A percentile compares a stretch with the other conserved stretches of the same genome.
phyloP scores from a whole-genome alignment of 2,888 invertebrate species.

The Pachydiplax longipennis region DNA sequence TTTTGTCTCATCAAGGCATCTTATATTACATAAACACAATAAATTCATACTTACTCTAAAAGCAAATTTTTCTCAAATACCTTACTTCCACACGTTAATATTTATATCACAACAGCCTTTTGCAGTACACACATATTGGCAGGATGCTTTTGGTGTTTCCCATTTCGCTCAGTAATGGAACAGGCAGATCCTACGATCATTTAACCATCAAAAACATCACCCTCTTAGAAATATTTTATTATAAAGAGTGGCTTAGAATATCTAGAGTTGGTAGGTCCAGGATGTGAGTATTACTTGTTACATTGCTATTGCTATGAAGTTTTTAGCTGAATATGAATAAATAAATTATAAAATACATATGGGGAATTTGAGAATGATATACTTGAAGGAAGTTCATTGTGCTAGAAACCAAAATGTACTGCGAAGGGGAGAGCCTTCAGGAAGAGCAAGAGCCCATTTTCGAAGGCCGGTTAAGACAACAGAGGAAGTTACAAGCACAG shows the following conservation, averaged over 20 bases:
- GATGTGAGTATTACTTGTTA: not conserved
- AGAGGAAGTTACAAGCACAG: constrained; percentile 82
- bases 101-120: constrained; percentile 20
- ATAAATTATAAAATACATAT: not conserved
- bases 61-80: not conserved
- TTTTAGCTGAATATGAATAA: not conserved
- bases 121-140: not conserved
- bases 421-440: constrained; percentile 68
- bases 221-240: not conserved
- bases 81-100: not conserved
- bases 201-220: not conserved
- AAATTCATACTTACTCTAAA: not conserved
- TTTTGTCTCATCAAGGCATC: not conserved
- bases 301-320: constrained; percentile 7
- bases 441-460: constrained; percentile 85
- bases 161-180: not conserved
- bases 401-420: constrained; percentile 48
- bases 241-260: not conserved
- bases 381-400: constrained; percentile 7
- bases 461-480: constrained; percentile 83
- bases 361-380: not conserved
- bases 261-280: not conserved
- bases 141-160: not conserved
- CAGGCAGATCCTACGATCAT: not conserved
- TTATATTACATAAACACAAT: not conserved